Base-by-base conservation (phyloP, 2,888 invertebrate genomes). In the Rhingia rostrata region DNA sequence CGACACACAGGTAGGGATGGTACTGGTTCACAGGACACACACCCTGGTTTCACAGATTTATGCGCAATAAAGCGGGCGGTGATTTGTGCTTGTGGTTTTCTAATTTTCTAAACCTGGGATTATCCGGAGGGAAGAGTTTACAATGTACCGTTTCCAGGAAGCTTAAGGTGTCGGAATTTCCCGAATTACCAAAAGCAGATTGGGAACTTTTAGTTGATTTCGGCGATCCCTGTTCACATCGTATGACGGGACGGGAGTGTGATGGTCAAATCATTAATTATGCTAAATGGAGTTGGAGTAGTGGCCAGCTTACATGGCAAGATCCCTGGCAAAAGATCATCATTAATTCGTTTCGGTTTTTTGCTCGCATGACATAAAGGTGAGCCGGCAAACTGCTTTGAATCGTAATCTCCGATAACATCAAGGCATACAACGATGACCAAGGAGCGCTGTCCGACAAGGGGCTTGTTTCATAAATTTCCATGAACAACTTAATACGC, bases 401-500 rank as follows among this genome's bases (percentile, higher is more conserved):
- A 61, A 77, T 77, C 49, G 39, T 37, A 60, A 47, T 45, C 22
- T 22, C 43, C 43, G 72, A 78, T 78, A 72, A 60, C 14, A 72
- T 66, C 64, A 53, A 3, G 43, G 51, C 30, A 53, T 67, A 61
- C 67, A 60, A 60, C 60, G 53, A 54, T 32, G 14, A 2, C 22
- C 22, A 22, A 22, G 22, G 22, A 1, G 22, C 22, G 22, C 22
- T 22, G 22, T 22, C 7, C 10, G 12, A 12, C 6, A 7, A 35
- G 43, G 61, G 61, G 35, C 43, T 39, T 39, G n/a, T 33, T 22
- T 56, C 58, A 75, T 75, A 58, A 75, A 64, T 64, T 69, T 47
- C 58, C 45, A 64, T 58, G 58, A 60, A 82, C 77, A 75, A 70
- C 81, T 82, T 63, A 70, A 82, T 82, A 60, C 32, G 9, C 37